Conservation (phyloP, 2,113 vertebrate genomes). For the Bos javanicus region DNA sequence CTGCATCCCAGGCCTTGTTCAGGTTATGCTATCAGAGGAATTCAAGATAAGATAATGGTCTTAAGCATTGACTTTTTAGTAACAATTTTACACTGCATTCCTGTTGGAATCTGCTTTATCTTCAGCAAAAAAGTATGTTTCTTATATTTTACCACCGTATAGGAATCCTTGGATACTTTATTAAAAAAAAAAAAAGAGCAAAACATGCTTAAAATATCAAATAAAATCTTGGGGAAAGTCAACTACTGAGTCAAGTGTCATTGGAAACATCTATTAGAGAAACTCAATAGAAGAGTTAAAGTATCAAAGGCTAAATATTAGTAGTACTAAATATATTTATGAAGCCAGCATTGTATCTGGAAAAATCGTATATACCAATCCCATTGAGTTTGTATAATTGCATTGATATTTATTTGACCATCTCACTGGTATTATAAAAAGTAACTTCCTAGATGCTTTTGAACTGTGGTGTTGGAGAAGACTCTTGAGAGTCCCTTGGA, state of each 20-base stretch:
- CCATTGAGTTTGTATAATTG: not conserved
- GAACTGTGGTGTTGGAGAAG: too few species aligned
- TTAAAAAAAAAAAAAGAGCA: not conserved
- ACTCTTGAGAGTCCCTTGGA: too few species aligned
- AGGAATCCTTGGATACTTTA: not conserved
- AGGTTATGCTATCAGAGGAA: not conserved
- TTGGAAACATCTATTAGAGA: not conserved
- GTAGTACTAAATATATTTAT: not conserved
- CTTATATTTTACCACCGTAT: not conserved
- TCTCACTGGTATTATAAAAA: not conserved
- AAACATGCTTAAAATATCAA: constrained; percentile 1
- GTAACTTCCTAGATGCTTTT: not conserved
- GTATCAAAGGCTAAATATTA: not conserved
- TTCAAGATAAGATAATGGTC: constrained; percentile 11
- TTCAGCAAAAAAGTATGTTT: not conserved
- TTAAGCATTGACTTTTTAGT: not conserved
- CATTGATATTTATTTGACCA: not conserved
- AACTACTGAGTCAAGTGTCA: not conserved
- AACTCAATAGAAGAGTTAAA: not conserved
- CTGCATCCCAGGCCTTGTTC: not conserved
- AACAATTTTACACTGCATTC: constrained; percentile 15
- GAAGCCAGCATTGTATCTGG: not conserved
- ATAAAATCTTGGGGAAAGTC: constrained; percentile 12
- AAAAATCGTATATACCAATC: not conserved
- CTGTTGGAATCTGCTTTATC: not conserved